Evolutionary conservation across 1,140 invertebrate species (phyloP).

Genomic region (Oreohelix idahoensis): DNA sequence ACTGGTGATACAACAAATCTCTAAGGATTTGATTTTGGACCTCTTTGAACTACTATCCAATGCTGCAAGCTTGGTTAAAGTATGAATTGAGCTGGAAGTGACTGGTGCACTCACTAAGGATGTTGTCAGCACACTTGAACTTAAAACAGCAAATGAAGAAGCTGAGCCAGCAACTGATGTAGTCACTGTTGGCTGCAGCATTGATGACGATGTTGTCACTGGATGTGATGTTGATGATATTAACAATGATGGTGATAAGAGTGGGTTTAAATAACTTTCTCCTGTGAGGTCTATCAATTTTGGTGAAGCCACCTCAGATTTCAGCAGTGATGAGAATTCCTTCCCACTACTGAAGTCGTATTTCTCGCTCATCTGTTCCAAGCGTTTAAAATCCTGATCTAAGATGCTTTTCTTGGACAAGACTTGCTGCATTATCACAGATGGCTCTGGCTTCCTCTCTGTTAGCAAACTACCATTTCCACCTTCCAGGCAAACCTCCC

Average conservation of each 20-base stretch:
- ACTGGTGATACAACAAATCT: constrained; percentile 1
- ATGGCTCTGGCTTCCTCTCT: constrained; percentile 78
- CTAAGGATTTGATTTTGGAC: not conserved
- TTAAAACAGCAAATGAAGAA: not conserved
- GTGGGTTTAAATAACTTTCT: not conserved
- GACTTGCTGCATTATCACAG: constrained; percentile 93
- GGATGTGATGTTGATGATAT: constrained; percentile 22
- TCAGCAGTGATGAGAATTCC: not conserved
- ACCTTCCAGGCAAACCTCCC: constrained; percentile 40
- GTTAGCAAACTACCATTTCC: constrained; percentile 50
- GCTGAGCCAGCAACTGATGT: constrained; percentile 20
- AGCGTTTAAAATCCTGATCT: constrained; percentile 93
- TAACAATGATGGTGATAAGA: constrained; percentile 1
- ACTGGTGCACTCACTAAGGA: constrained; percentile 25
- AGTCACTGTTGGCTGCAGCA: constrained; percentile 38
- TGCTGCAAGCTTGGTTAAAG: constrained; percentile 8
- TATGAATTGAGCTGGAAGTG: not conserved
- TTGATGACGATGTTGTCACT: constrained; percentile 39
- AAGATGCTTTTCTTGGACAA: constrained; percentile 89
- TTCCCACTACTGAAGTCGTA: constrained; percentile 78
- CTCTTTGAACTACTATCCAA: not conserved
- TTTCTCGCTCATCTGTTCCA: constrained; percentile 90
- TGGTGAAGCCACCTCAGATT: not conserved
- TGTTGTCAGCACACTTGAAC: constrained; percentile 23
- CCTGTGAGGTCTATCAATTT: not conserved